These are phyloP conservation scores for Lampropteryx suffumata DNA, from an alignment of 2,888 invertebrate genomes.

Conservation along the genomic window DNA sequence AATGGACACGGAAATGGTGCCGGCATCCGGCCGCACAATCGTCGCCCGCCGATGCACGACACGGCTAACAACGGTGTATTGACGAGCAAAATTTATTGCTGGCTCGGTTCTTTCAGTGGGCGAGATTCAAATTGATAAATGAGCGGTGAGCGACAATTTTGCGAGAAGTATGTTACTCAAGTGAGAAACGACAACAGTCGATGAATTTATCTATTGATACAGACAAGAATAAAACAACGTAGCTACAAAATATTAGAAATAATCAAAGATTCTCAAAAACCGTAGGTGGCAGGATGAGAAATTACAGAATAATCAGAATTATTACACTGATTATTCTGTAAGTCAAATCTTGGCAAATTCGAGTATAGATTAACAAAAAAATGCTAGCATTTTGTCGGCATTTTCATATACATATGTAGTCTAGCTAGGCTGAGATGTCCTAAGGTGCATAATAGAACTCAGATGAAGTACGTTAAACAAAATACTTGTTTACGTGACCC, in stretches of 20 bases:
- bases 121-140: constrained; percentile 22
- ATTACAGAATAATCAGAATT: too few relatives aligned
- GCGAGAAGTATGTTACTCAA: background rate
- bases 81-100: constrained; percentile 31
- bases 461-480: constrained; percentile 7
- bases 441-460: constrained; percentile 4
- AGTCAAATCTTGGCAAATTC: too few relatives aligned
- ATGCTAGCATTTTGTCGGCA: too few relatives aligned
- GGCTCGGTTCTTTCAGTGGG: constrained; percentile 18
- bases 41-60: constrained; percentile 38
- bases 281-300: too few relatives aligned
- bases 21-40: constrained; percentile 73
- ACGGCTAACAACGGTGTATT: constrained; percentile 28
- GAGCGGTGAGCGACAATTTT: constrained; percentile 4
- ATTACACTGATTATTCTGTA: too few relatives aligned
- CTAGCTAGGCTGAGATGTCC: background rate
- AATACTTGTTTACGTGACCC: constrained; percentile 56
- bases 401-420: background rate
- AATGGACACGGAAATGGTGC: constrained; percentile 67
- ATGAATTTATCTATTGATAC: too few relatives aligned
- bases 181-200: too few relatives aligned
- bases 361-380: too few relatives aligned
- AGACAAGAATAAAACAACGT: too few relatives aligned
- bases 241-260: too few relatives aligned
- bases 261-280: too few relatives aligned